Percentiles rank a stretch among this genome's conserved stretches.
These are phyloP conservation scores for Tetragnatha montana DNA, from an alignment of 2,888 invertebrate genomes.

Conservation along the genomic window DNA sequence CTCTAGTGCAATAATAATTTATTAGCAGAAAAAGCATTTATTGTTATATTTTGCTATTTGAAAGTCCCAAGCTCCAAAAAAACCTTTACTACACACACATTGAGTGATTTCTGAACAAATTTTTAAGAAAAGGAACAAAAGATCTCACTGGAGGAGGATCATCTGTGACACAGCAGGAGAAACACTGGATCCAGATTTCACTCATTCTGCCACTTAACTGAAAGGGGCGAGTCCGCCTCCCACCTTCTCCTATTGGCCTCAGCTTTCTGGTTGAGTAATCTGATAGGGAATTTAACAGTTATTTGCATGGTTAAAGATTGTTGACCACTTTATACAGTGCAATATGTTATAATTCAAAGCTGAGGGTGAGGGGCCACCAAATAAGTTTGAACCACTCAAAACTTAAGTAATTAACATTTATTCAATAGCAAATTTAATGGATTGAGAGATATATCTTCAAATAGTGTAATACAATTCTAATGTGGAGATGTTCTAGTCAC, in stretches of 20 bases:
- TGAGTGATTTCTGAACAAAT: too few species aligned
- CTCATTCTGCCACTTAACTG: slow-evolving; percentile 73
- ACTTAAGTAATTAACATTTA: not conserved
- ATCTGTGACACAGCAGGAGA: slow-evolving; percentile 91
- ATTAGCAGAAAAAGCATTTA: too few species aligned
- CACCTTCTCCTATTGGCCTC: slow-evolving; percentile 54
- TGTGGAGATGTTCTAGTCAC: too few species aligned
- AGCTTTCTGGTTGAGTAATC: slow-evolving; percentile 34
- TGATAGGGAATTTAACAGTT: not conserved
- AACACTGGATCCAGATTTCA: slow-evolving; percentile 93
- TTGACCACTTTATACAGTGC: not conserved
- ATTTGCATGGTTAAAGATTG: not conserved
- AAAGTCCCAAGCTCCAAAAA: too few species aligned
- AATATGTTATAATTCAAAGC: too few species aligned
- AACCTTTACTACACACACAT: too few species aligned
- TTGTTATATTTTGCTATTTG: too few species aligned
- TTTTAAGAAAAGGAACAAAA: not conserved
- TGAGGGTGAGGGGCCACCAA: too few species aligned
- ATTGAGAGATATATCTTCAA: not conserved
- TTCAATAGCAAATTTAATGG: not conserved
- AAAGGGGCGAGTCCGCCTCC: slow-evolving; percentile 52
- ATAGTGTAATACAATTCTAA: not conserved
- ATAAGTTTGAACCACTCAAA: not conserved
- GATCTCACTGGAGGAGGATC: slow-evolving; percentile 80
- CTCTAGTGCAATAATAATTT: too few species aligned